Evolutionary conservation across 2,113 vertebrate species (phyloP), one percentile per base, ranked within the genome.

Genomic region (Callaeas wilsoni): DNA sequence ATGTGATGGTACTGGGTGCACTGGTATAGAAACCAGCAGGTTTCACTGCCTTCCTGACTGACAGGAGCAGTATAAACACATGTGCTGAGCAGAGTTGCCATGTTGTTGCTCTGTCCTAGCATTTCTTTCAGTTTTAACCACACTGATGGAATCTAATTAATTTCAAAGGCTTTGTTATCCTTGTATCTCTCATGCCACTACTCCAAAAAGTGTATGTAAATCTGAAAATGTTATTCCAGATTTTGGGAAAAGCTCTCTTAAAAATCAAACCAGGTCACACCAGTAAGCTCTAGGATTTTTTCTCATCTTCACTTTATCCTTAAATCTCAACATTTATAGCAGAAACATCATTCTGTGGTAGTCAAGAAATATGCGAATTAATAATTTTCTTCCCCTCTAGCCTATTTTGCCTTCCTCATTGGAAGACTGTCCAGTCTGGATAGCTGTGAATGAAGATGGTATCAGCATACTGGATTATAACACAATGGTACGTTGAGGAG

Each of bases 401-500:
- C 98, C 98, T 18, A 62, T 98, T 73, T 97, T 97, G 15, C 98
- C 98, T 30, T 98, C 97, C 32, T 65, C 96, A 6, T 53, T 98
- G 35, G 98, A 98, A 87, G 98, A 98, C 70, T 96, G 87, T 81
- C 98, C 98, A 83, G 97, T 98, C 71, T 99, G 99, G 99, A 96
- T 99, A 95, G 98, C 98, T 65, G 98, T 99, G 96, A 98, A 97
- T 80, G 99, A 99, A 97, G 99, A 99, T 63, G 99, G 99, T 41
- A 68, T 99, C 89, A 98, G 97, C 94, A 97, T 99, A 79, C 96
- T 99, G 94, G 98, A 99, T 95, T 98, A 97, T 81, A 97, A 94
- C 64, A 97, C 98, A 56, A 99, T 99, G 99, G 99, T 99, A 96
- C 87, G 98, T 92, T 91, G 64, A 96, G 37, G 50, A 90, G 37